Percentiles rank a stretch among this genome's conserved stretches.
Conservation (phyloP, 2,113 vertebrate genomes). For the Proteles cristata region DNA sequence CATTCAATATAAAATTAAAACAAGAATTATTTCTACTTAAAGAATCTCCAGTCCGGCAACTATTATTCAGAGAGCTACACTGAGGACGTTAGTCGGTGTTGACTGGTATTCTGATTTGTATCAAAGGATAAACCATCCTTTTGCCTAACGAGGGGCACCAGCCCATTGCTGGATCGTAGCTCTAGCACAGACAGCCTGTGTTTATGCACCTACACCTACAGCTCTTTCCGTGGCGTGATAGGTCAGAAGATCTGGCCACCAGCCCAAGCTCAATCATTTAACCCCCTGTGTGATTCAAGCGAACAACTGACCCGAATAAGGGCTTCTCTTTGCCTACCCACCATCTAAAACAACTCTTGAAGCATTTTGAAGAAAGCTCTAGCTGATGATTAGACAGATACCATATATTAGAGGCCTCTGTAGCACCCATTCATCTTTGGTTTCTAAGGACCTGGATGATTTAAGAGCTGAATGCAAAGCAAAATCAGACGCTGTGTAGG, state of each 20-base stretch:
- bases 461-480: slow-evolving; percentile 7
- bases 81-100: background rate
- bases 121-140: background rate
- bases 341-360: background rate
- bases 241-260: background rate
- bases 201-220: background rate
- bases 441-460: background rate
- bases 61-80: background rate
- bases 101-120: background rate
- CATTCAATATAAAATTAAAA: slow-evolving; percentile 1
- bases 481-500: background rate
- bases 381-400: background rate
- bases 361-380: background rate
- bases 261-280: background rate
- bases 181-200: background rate
- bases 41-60: background rate
- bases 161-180: background rate
- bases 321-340: background rate
- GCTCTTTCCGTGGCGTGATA: background rate
- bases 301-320: background rate
- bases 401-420: background rate
- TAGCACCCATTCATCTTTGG: background rate
- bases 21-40: background rate
- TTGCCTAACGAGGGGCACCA: background rate
- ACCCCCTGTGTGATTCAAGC: background rate